Percentiles rank a stretch among this genome's conserved stretches.
phyloP scores from a whole-genome alignment of 2,888 invertebrate species.

The Tetragnatha montana region DNA sequence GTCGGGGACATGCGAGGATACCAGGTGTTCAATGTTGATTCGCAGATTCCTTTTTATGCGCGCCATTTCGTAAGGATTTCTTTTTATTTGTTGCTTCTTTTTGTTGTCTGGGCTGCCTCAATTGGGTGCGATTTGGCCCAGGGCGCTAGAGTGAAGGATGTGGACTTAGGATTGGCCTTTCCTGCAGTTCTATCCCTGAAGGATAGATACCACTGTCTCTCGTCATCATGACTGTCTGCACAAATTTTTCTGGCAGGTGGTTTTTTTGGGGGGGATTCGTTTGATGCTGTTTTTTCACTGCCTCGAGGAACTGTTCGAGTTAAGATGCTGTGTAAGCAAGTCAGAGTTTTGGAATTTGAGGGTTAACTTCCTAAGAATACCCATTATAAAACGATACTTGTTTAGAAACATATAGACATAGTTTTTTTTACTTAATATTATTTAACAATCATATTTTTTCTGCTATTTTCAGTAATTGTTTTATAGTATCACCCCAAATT shows the following conservation, averaged over 20 bases:
- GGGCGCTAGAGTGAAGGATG: slow-evolving; percentile 45
- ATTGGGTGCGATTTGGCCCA: slow-evolving; percentile 53
- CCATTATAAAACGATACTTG: too few species aligned
- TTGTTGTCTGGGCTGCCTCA: slow-evolving; percentile 33
- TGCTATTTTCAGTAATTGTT: too few species aligned
- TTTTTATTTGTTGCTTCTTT: slow-evolving; percentile 1
- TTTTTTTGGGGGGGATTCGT: background rate
- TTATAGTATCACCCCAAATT: too few species aligned
- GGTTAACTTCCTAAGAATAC: background rate
- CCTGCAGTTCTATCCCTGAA: slow-evolving; percentile 42
- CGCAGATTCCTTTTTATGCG: slow-evolving; percentile 64
- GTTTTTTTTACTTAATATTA: too few species aligned
- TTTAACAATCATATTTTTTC: too few species aligned
- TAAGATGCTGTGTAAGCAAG: background rate
- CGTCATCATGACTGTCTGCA: slow-evolving; percentile 43
- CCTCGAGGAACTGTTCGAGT: background rate
- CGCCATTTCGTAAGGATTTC: slow-evolving; percentile 36
- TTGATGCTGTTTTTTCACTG: background rate
- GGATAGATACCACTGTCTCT: slow-evolving; percentile 41
- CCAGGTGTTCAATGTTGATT: slow-evolving; percentile 59
- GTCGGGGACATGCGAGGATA: slow-evolving; percentile 51
- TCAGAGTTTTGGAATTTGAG: background rate
- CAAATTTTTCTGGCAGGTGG: slow-evolving; percentile 14
- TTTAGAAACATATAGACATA: too few species aligned
- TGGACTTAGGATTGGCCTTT: slow-evolving; percentile 25